These are phyloP conservation scores for Apeltes quadracus DNA, from an alignment of 2,113 vertebrate genomes.

Conservation along the genomic window DNA sequence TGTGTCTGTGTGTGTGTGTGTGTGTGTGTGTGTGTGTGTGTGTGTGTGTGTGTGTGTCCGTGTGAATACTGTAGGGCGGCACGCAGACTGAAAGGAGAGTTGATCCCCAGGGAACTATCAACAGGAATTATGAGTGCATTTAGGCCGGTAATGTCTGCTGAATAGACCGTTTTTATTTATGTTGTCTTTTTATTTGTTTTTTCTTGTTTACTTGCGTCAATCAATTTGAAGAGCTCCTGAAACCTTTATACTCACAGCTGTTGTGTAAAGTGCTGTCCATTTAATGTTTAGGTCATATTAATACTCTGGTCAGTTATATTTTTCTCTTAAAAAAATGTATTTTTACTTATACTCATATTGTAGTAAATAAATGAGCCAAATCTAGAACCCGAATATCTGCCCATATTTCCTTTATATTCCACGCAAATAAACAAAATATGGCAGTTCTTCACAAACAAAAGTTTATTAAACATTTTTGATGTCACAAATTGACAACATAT, in stretches of 20 bases:
- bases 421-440: not conserved
- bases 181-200: slow-evolving; percentile 14
- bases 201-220: slow-evolving; percentile 4
- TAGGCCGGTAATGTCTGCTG: slow-evolving; percentile 55
- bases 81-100: slow-evolving; percentile 77
- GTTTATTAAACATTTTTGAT: not conserved
- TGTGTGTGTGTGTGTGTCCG: not conserved
- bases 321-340: not conserved
- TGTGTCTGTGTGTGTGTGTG: slow-evolving; percentile 5
- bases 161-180: slow-evolving; percentile 37
- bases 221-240: slow-evolving; percentile 2
- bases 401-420: not conserved
- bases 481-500: not conserved
- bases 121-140: slow-evolving; percentile 74
- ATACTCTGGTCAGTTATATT: not conserved
- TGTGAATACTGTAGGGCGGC: slow-evolving; percentile 64
- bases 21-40: slow-evolving; percentile 30
- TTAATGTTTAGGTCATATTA: not conserved
- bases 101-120: slow-evolving; percentile 80
- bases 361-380: not conserved
- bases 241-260: not conserved
- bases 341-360: not conserved
- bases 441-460: not conserved
- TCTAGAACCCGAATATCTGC: not conserved
- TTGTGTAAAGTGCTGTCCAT: not conserved